Evolutionary conservation across 2,888 invertebrate species (phyloP).

Genomic region (Dorcus parallelipipedus): DNA sequence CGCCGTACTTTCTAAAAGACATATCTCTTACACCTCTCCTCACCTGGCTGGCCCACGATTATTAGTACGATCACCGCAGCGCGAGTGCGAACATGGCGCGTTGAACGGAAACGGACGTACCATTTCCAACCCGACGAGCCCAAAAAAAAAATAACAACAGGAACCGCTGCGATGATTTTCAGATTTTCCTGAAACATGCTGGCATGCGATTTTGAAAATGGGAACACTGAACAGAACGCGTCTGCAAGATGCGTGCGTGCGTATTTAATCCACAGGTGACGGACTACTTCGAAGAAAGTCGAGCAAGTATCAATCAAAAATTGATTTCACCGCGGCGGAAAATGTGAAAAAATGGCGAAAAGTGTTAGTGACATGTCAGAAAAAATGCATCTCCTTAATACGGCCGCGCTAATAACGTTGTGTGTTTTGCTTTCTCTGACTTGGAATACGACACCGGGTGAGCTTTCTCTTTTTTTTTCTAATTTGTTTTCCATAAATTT

Average conservation of each 20-base stretch:
- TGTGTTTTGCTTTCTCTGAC: no score
- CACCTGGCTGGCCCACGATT: neutral
- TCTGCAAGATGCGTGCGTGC: neutral
- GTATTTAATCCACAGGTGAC: neutral
- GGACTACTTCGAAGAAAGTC: no score
- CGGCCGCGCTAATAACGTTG: no score
- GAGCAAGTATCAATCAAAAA: no score
- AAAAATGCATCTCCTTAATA: no score
- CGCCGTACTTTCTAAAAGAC: neutral
- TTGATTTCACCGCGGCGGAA: no score
- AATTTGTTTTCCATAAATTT: no score
- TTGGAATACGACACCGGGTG: no score
- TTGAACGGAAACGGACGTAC: neutral
- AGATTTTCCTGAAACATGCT: conserved; percentile 3
- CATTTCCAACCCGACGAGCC: neutral
- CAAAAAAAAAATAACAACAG: neutral
- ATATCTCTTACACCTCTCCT: neutral
- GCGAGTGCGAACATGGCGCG: conserved; percentile 28
- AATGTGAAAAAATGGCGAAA: no score
- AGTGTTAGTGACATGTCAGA: no score
- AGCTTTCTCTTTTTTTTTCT: no score
- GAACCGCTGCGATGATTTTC: no score
- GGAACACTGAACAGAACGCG: neutral
- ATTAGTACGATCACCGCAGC: conserved; percentile 28
- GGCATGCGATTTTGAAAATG: neutral